Evolutionary conservation across 2,888 invertebrate genomes (phyloP).

Genomic region (Lissonota sp.): DNA sequence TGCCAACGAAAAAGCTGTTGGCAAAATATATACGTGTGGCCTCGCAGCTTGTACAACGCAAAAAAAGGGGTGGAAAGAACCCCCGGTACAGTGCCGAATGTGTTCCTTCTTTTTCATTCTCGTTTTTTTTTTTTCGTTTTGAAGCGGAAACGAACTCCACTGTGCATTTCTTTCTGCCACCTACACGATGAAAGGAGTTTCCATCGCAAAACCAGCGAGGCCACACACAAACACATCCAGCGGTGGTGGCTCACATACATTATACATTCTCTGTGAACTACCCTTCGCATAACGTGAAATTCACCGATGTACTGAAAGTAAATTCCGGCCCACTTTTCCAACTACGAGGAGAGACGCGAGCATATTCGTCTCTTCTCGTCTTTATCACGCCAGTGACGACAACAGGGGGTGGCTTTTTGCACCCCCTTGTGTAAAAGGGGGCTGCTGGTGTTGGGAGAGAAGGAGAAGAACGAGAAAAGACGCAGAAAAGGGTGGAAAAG

Average conservation of each 20-base stretch:
- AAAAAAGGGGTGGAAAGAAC: background rate
- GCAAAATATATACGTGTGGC: slow-evolving; percentile 49
- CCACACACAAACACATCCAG: background rate
- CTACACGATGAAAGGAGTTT: background rate
- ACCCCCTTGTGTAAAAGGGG: slow-evolving; percentile 6
- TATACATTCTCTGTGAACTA: slow-evolving; percentile 13
- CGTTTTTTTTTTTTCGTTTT: slow-evolving; percentile 2
- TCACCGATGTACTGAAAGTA: slow-evolving; percentile 15
- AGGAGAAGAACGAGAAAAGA: slow-evolving; percentile 7
- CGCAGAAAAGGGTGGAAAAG: background rate
- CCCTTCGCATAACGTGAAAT: slow-evolving; percentile 22
- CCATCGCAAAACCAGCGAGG: too few relatives aligned
- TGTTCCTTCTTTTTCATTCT: too few relatives aligned
- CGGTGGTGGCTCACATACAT: too few relatives aligned
- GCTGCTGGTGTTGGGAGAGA: background rate
- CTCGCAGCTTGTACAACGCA: slow-evolving; percentile 18
- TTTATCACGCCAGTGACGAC: slow-evolving; percentile 20
- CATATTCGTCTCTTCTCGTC: slow-evolving; percentile 34
- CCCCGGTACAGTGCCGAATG: too few relatives aligned
- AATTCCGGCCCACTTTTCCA: slow-evolving; percentile 40
- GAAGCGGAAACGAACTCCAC: slow-evolving; percentile 30
- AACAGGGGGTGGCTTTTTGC: background rate
- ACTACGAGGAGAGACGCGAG: slow-evolving; percentile 12
- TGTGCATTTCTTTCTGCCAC: slow-evolving; percentile 35
- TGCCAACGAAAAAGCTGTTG: slow-evolving; percentile 46